A percentile compares a stretch with the other conserved stretches of the same genome.
Conservation (phyloP, 2,888 invertebrate genomes). For the Panopea generosa region DNA sequence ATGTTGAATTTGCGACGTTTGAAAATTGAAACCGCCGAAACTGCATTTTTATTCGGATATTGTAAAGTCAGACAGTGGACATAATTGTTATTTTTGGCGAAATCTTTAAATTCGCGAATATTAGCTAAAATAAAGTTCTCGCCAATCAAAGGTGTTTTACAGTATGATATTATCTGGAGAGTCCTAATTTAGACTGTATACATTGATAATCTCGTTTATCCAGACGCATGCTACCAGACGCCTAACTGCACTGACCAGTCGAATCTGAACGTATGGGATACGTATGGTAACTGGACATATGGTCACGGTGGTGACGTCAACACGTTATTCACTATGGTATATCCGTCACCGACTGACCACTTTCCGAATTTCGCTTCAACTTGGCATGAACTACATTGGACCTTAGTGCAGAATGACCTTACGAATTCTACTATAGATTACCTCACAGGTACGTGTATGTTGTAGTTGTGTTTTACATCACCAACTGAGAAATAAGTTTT, state of each 20-base stretch:
- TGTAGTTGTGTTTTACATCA: too few species aligned
- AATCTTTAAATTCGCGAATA: too few species aligned
- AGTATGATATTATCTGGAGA: too few species aligned
- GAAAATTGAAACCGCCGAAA: too few species aligned
- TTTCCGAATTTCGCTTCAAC: constrained; percentile 16
- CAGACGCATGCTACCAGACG: constrained; percentile 7
- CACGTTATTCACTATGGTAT: constrained; percentile 18
- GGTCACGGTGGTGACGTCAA: constrained; percentile 18
- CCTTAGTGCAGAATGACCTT: constrained; percentile 6
- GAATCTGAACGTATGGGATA: constrained; percentile 11
- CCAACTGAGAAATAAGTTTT: too few species aligned
- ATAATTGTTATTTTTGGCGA: too few species aligned
- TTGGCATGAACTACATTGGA: constrained; percentile 23
- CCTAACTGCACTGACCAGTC: background rate
- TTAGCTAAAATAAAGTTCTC: too few species aligned
- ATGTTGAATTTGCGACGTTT: too few species aligned
- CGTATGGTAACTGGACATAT: constrained; percentile 12
- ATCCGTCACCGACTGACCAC: constrained; percentile 18
- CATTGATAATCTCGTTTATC: background rate
- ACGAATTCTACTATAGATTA: background rate
- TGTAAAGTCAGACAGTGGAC: too few species aligned
- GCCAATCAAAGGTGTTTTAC: too few species aligned
- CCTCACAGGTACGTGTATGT: constrained; percentile 7
- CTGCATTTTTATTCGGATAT: too few species aligned
- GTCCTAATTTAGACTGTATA: too few species aligned